Base-by-base conservation (phyloP, 2,113 vertebrate species). In the Phylloscopus trochiloides region DNA sequence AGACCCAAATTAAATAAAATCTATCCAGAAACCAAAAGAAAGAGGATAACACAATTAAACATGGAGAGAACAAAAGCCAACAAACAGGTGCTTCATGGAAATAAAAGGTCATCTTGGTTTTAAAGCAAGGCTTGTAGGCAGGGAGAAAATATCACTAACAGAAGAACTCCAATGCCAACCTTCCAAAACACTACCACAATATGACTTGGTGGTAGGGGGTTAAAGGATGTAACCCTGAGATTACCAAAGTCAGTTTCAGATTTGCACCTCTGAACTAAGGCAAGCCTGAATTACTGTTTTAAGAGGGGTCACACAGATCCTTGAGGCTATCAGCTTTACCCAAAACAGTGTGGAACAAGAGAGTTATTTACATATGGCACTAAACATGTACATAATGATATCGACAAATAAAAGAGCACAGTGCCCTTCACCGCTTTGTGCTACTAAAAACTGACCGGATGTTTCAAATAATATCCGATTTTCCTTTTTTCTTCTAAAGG, bases 171-270 rank as follows among this genome's bases (percentile, higher is more conserved):
- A 55, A 65, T 3, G 8, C 7, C 42, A 45, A 66, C 10, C 38
- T 83, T 57, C 48, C 25, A 71, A 68, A 86, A 63, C 6, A 83
- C 21, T 14, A 40, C 17, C 7, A 75, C 16, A 25, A 62, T 2
- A 4, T 22, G 48, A 57, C 6, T 3, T 26, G 15, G 15, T 8
- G 3, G 14, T 9, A 47, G 29, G 8, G 8, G 3, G 6, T 7
- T 77, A 61, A 68, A 55, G 15, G 43, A 65, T 2, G 1, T 15
- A 52, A 9, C 9, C 8, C 28, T n/a, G 36, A 62, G 15, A 55
- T 47, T 17, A 66, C 6, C 7, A 6, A 2, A 58, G 14, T 74
- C 59, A n/a, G 31, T 73, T 73, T 58, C 40, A 38, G 21, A 24
- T 25, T 68, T 58, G 55, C 9, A 52, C 17, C 19, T 45, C 2